These are phyloP conservation scores for Prionailurus bengalensis DNA, from an alignment of 2,113 vertebrate genomes.

Conservation along the genomic window DNA sequence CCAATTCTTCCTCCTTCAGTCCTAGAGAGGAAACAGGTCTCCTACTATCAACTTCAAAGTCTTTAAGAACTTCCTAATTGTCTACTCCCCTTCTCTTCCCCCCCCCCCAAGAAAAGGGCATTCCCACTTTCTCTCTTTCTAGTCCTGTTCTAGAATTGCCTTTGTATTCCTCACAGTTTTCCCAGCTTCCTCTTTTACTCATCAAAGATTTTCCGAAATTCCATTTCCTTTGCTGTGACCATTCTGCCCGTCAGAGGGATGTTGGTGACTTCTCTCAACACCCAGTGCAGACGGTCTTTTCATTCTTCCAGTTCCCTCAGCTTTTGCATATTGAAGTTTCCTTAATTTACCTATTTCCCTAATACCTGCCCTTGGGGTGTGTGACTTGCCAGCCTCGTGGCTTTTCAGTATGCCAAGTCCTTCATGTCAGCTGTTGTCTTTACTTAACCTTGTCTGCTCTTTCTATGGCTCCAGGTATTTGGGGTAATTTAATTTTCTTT, in stretches of 20 bases:
- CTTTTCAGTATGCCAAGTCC: not conserved
- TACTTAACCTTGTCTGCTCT: not conserved
- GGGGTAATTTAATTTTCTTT: conserved; percentile 68
- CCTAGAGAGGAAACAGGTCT: not conserved
- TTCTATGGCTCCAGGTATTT: not conserved
- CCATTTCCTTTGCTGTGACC: not conserved
- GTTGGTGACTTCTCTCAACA: not conserved
- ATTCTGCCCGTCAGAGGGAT: not conserved
- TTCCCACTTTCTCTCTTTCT: not conserved
- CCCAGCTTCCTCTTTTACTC: not conserved
- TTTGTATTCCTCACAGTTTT: not conserved
- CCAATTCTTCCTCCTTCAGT: not conserved
- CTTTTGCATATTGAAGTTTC: not conserved
- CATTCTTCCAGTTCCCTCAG: not conserved
- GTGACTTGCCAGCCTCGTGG: not conserved
- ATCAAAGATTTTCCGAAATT: not conserved
- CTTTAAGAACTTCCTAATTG: not conserved
- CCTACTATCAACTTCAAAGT: not conserved
- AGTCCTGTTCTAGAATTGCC: not conserved
- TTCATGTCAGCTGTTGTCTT: not conserved
- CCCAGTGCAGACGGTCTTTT: rapidly evolving
- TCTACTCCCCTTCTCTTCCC: not conserved
- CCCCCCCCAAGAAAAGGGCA: not conserved
- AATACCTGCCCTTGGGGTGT: not conserved
- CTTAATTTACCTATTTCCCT: not conserved